Evolutionary conservation across 2,113 vertebrate genomes (phyloP), one percentile per base, ranked within the genome.

Genomic region (Aix galericulata): DNA sequence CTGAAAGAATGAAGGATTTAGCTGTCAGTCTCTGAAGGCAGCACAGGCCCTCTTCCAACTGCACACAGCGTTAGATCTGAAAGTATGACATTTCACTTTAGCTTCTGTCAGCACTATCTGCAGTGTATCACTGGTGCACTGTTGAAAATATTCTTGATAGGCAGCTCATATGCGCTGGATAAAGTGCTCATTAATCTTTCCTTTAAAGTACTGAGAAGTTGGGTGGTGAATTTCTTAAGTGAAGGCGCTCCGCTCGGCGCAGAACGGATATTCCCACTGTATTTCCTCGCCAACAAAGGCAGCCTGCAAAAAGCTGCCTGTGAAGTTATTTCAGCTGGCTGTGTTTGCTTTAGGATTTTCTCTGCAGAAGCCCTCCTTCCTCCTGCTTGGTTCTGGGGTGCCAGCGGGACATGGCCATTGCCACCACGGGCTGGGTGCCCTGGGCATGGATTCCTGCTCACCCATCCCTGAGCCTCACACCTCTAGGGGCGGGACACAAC

Each of bases 1-100:
- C 96, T 91, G 96, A 97, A 95, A 91, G 96, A 93, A 96, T 89
- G 97, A 94, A 93, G 96, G 96, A 96, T 97, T 96, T 95, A 93
- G 97, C 97, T 98, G 98, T 97, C 97, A 96, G 96, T 92, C 97
- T 97, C 96, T 72, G 96, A 93, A 95, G 96, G 97, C 96, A 88
- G 66, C 17, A 72, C 93, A 92, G 96, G 97, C 95, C 96, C 59
- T 76, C 50, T 88, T 97, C 94, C 78, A 87, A 97, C 96, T 95
- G 96, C 73, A 76, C 34, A 31, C 91, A 16, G 86, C 87, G 44
- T 96, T 77, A 68, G 89, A 92, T 97, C 95, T 89, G 82, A 73
- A 91, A 95, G 95, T 73, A 90, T 95, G 97, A 97, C 98, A 97
- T 98, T 98, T 98, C 93, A 94, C 97, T 97, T 95, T 80, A 80